A percentile compares a stretch with the other conserved stretches of the same genome.
Conservation (phyloP, 1,140 invertebrate genomes). For the Cotesia glomerata region DNA sequence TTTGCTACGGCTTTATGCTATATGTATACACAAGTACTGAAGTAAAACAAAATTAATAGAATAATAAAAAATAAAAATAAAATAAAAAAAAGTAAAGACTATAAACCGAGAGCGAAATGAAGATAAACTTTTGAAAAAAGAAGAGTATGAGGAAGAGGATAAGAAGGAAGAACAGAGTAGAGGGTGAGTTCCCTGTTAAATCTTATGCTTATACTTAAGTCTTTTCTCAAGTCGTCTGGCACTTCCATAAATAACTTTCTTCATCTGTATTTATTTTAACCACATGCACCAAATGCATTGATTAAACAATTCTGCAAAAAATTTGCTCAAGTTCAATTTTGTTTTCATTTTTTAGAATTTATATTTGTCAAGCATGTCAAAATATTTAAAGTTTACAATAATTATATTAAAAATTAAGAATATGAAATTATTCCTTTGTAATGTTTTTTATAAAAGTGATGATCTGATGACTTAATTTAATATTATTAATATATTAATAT, state of each 20-base stretch:
- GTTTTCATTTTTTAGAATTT: too few relatives aligned
- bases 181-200: too few relatives aligned
- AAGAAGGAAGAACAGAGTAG: not conserved
- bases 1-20: not conserved
- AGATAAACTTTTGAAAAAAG: too few relatives aligned
- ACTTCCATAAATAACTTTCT: not conserved
- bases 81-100: not conserved
- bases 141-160: too few relatives aligned
- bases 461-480: too few relatives aligned
- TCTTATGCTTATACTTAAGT: not conserved
- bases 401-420: too few relatives aligned
- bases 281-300: not conserved
- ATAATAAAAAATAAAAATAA: not conserved
- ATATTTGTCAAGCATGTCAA: too few relatives aligned
- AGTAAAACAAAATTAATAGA: not conserved
- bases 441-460: too few relatives aligned
- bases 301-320: not conserved
- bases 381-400: too few relatives aligned
- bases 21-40: not conserved
- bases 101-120: too few relatives aligned
- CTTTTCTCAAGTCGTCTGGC: not conserved
- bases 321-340: not conserved
- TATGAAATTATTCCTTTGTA: too few relatives aligned
- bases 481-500: too few relatives aligned
- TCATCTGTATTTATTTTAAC: conserved; percentile 1